These are phyloP conservation scores for Pimephales promelas DNA, from an alignment of 2,113 vertebrate genomes.

Conservation along the genomic window DNA sequence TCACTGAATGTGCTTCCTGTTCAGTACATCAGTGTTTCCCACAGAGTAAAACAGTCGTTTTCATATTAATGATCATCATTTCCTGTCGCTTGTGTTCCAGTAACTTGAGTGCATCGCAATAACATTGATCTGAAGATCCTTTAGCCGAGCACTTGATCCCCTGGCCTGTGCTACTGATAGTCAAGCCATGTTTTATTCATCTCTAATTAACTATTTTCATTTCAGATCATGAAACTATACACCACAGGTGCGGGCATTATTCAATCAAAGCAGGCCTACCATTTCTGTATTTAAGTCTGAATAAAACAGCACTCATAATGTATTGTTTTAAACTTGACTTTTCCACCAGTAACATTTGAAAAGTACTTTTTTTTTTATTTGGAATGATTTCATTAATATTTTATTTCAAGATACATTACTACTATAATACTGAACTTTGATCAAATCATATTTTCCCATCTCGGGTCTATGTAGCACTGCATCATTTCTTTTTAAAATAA, in stretches of 20 bases:
- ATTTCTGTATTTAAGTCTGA: background rate
- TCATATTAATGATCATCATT: slow-evolving; percentile 56
- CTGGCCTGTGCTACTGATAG: slow-evolving; percentile 71
- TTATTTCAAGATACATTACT: background rate
- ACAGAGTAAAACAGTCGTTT: slow-evolving; percentile 37
- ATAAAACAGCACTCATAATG: too few relatives aligned
- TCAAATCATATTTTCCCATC: background rate
- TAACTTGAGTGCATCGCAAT: slow-evolving; percentile 62
- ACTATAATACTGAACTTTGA: background rate
- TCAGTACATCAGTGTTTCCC: slow-evolving; percentile 24
- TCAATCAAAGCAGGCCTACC: slow-evolving; percentile 53
- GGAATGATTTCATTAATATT: background rate
- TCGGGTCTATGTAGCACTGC: background rate
- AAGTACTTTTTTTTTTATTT: background rate
- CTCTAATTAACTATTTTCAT: slow-evolving; percentile 80
- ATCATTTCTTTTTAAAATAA: background rate
- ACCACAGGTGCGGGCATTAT: slow-evolving; percentile 66
- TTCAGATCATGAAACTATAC: slow-evolving; percentile 73
- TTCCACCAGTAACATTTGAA: background rate
- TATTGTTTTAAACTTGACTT: background rate
- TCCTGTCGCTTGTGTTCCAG: slow-evolving; percentile 49
- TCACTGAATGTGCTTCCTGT: slow-evolving; percentile 41
- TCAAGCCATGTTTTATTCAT: slow-evolving; percentile 79
- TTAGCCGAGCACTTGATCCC: slow-evolving; percentile 72
- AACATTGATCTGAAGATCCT: slow-evolving; percentile 66